Base-by-base conservation (phyloP, 2,113 vertebrate genomes). In the Ptilorrhoa leucosticta region DNA sequence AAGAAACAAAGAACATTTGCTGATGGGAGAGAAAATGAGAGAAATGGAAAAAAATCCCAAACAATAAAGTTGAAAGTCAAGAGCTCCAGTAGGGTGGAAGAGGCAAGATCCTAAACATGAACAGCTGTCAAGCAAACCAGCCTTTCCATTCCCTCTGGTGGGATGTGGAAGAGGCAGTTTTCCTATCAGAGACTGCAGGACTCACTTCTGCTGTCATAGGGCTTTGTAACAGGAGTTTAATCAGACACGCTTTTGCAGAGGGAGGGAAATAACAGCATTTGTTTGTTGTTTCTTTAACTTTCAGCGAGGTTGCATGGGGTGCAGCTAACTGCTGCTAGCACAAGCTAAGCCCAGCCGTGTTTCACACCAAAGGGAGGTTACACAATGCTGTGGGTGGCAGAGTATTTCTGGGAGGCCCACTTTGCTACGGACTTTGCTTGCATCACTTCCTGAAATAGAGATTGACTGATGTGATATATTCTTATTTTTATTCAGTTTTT, bases 381-480 rank as follows among this genome's bases (percentile, higher is more conserved):
- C 85, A 83, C 86, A 96, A 89, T 91, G 92, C 86, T 95, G 89
- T 88, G 93, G 87, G 91, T 93, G 89, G 69, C 77, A 90, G 76
- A 90, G 64, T 79, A 56, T 68, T 94, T 93, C 75, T 78, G 68
- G 28, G 79, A 78, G 90, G 90, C 83, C 61, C 80, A 13, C 35
- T 77, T 64, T 0, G 5, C 63, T 88, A 63, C 0, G 0, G 85
- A 53, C 84, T 79, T 56, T 47, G 24, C 61, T 90, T 93, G 85
- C 90, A 81, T 71, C 88, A 92, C 95, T 94, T 97, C 96, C 95
- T 92, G 85, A 95, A 88, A 93, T 88, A 70, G 56, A 84, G 83
- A 81, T 76, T 89, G 64, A 61, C 82, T 82, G 78, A 37, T 82
- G 54, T 50, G 95, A 90, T 88, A 81, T 53, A 65, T 78, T 66